Evolutionary conservation across 2,797 vertebrate genomes (phyloP).

Genomic region (Chromis chromis): DNA sequence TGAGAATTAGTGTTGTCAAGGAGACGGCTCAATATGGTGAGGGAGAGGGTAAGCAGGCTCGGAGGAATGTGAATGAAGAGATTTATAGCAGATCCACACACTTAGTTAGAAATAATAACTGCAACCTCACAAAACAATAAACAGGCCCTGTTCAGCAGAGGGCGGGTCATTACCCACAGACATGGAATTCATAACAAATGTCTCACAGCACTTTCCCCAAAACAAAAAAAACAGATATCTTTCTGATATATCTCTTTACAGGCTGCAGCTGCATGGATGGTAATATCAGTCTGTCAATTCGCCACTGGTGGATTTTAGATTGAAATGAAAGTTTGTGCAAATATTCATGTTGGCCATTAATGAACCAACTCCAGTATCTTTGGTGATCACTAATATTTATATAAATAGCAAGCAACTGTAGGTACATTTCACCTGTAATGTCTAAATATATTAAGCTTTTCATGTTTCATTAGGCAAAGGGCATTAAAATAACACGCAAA

Average conservation of each 20-base stretch:
- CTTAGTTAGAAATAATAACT: slow-evolving; percentile 51
- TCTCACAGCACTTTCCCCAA: neutral
- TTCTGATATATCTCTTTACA: neutral
- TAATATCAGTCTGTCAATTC: neutral
- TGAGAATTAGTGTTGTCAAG: slow-evolving; percentile 78
- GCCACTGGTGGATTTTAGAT: neutral
- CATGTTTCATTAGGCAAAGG: no score
- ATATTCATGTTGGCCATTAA: neutral
- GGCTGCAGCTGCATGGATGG: neutral
- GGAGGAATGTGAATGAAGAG: slow-evolving; percentile 68
- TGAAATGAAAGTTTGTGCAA: neutral
- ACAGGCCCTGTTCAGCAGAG: slow-evolving; percentile 24
- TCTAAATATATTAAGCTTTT: no score
- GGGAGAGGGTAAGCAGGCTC: slow-evolving; percentile 46
- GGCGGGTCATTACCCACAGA: neutral
- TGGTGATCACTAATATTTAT: neutral
- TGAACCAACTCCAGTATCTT: neutral
- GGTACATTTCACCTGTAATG: no score
- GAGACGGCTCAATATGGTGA: slow-evolving; percentile 62
- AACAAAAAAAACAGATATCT: neutral
- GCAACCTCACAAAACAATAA: slow-evolving; percentile 36
- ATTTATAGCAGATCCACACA: slow-evolving; percentile 63
- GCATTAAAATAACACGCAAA: no score
- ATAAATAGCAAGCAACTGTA: no score
- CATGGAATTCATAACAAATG: slow-evolving; percentile 4